Evolutionary conservation across 2,888 invertebrate species (phyloP), one percentile per base, ranked within the genome.

Genomic region (Scaptomyza caliginosa): DNA sequence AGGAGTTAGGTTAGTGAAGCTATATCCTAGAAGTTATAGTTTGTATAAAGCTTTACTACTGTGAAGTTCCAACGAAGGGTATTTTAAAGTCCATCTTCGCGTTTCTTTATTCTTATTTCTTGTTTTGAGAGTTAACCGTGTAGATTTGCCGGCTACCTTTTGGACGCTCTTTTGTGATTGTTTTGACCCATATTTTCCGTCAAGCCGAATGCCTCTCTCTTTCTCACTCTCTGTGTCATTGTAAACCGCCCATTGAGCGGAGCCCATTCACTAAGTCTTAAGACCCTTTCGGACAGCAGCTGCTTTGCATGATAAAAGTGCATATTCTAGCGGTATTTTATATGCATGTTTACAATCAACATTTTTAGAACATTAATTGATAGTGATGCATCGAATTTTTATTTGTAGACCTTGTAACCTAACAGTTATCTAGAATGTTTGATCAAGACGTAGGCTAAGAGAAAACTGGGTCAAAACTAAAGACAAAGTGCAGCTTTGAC

Each of bases 121-220:
- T 56, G 65, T 59, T 55, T 64, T 28, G 30, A 11, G 23, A 43
- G 60, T 62, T 67, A 63, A 11, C 21, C 38, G 57, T 68, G 50
- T 67, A 60, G 68, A 63, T 83, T 84, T 80, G 72, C 84, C 84
- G 85, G 77, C 71, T 70, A 54, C 67, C 79, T 76, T 70, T 82
- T 78, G 67, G 68, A 42, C 68, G 63, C 59, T 60, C 55, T 60
- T 67, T 62, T 72, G 69, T 68, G 68, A 73, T 64, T 66, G 68
- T 48, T 59, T 45, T 86, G 87, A 86, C 87, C 82, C 82, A 82
- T 87, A 16, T 85, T 82, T 51, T 42, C 7, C 38, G 17, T 19
- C 8, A 2, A 38, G 36, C 72, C 24, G n/a, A 64, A 24, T 19
- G 23, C 21, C 32, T 28, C 50, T 45, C 39, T 52, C 58, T 39